Evolutionary conservation across 2,888 invertebrate genomes (phyloP).

Genomic region (Magallana nippona): DNA sequence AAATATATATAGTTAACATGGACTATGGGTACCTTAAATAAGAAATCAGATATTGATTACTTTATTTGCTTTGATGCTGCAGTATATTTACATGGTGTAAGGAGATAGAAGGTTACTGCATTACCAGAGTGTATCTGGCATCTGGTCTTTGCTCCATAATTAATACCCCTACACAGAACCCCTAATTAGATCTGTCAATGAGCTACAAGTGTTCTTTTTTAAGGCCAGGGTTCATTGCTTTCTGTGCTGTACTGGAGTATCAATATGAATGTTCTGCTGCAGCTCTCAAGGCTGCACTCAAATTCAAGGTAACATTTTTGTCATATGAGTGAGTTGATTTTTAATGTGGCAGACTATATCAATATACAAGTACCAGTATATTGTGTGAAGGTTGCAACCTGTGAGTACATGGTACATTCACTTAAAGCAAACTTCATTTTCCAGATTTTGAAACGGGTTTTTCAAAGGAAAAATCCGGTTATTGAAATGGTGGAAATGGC

Average conservation of each 20-base stretch:
- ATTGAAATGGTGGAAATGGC: too few relatives aligned
- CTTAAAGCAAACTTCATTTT: too few relatives aligned
- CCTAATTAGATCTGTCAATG: slow-evolving; percentile 33
- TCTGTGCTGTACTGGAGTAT: not conserved
- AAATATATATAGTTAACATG: too few relatives aligned
- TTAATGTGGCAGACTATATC: not conserved
- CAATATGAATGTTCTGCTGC: slow-evolving; percentile 38
- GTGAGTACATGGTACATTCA: too few relatives aligned
- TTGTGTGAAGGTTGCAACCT: too few relatives aligned
- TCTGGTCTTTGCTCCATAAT: slow-evolving; percentile 30
- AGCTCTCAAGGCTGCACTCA: slow-evolving; percentile 34
- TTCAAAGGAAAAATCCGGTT: too few relatives aligned
- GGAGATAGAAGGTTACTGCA: not conserved
- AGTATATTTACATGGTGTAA: not conserved
- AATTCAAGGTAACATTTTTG: slow-evolving; percentile 5
- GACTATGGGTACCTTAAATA: too few relatives aligned
- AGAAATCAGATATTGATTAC: not conserved
- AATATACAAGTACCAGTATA: too few relatives aligned
- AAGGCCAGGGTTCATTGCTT: slow-evolving; percentile 5
- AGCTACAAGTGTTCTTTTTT: slow-evolving; percentile 26
- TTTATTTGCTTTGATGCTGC: not conserved
- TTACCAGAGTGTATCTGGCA: not conserved
- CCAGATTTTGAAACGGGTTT: too few relatives aligned
- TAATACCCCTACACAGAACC: slow-evolving; percentile 17
- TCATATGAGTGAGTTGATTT: not conserved